A percentile compares a stretch with the other conserved stretches of the same genome.
These are phyloP conservation scores for Axis porcinus DNA, from an alignment of 2,113 vertebrate species.

Conservation along the genomic window DNA sequence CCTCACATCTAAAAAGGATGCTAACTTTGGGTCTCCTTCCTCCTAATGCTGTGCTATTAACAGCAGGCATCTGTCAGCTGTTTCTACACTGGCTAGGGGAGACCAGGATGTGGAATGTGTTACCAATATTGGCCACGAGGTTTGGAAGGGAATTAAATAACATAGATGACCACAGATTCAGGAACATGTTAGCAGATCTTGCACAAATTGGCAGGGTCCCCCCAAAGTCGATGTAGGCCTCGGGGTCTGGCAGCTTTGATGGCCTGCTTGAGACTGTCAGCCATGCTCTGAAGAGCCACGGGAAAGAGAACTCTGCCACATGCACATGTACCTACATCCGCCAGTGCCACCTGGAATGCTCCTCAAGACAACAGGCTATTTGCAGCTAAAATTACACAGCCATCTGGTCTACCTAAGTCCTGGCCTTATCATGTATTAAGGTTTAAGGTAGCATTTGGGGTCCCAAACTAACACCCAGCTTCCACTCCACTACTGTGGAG, in stretches of 20 bases:
- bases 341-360: not conserved
- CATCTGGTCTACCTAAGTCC: not conserved
- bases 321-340: accelerated
- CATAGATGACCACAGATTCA: not conserved
- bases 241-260: not conserved
- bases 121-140: not conserved
- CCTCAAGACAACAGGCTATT: not conserved
- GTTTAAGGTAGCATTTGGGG: not conserved
- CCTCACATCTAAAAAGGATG: not conserved
- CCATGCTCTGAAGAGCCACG: not conserved
- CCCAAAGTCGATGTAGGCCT: not conserved
- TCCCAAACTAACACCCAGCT: not conserved
- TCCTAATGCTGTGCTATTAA: not conserved
- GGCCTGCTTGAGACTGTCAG: not conserved
- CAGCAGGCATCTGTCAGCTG: not conserved
- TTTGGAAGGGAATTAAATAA: not conserved
- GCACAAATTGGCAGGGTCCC: not conserved
- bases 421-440: not conserved
- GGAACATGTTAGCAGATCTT: not conserved
- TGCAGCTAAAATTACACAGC: not conserved
- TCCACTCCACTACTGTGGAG: not conserved
- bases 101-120: not conserved
- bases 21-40: not conserved
- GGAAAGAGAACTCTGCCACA: not conserved
- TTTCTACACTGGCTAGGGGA: not conserved